phyloP scores from a whole-genome alignment of 2,113 vertebrate species.

The Anthoscopus minutus region DNA sequence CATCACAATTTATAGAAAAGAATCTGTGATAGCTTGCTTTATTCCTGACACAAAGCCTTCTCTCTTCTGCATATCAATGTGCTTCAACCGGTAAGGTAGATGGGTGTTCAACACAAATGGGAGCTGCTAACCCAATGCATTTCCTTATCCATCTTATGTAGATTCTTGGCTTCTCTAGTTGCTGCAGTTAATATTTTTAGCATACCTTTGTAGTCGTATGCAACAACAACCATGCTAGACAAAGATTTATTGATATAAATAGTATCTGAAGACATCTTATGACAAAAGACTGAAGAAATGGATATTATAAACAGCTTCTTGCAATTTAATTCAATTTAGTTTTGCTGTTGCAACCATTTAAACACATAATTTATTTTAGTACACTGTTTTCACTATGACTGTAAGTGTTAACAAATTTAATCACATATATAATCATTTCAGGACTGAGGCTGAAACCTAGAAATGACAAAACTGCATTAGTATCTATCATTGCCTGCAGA shows the following conservation, averaged over 20 bases:
- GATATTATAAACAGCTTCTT: not conserved
- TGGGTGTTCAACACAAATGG: not conserved
- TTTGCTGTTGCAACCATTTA: not conserved
- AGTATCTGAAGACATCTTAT: not conserved
- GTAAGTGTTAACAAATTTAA: not conserved
- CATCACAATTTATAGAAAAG: not conserved
- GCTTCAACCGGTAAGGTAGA: not conserved
- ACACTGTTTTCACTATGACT: not conserved
- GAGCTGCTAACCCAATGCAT: not conserved
- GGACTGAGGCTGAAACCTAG: not conserved
- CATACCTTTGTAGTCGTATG: not conserved
- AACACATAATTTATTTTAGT: not conserved
- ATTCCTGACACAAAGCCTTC: not conserved
- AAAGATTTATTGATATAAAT: not conserved
- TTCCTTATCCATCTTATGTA: not conserved
- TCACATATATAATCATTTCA: not conserved
- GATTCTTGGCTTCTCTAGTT: not conserved
- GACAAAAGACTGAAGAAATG: not conserved
- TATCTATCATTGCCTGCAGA: not conserved
- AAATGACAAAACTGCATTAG: not conserved
- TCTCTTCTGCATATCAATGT: not conserved
- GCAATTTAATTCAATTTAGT: not conserved
- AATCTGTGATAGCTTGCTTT: not conserved
- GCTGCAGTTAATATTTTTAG: not conserved
- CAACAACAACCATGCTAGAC: not conserved